Evolutionary conservation across 2,888 invertebrate species (phyloP), one percentile per base, ranked within the genome.

Genomic region (Eucera pruinosa): DNA sequence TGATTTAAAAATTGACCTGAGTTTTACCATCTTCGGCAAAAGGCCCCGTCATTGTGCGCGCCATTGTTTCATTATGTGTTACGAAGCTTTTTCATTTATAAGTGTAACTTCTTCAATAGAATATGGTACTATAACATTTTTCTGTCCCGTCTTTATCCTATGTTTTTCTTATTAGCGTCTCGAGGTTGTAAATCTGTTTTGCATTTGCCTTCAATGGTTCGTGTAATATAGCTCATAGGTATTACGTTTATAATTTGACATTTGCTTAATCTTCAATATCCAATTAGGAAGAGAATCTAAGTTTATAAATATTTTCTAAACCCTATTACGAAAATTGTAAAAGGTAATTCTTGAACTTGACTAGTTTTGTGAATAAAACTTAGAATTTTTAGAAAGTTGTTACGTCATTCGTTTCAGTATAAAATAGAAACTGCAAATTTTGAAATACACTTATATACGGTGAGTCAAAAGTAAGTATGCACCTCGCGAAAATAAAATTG

Each of bases 1-100:
- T 52, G 13, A 30, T 18, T 20, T n/a, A 9, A 39, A 52, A 58
- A 52, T 52, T 58, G 57, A 74, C 74, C 69, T 69, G 74, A 43
- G 52, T 25, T 18, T 30, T n/a, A 5, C 13, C 36, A 30, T 52
- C 45, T 9, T 23, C 13, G 39, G 58, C 47, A 65, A 61, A 75
- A 23, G 45, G 15, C 18, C 27, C 6, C 18, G n/a, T 39, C 54
- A 27, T 48, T 20, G 7, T 33, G 11, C 41, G 13, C 39, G 5
- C 50, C 7, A 52, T 50, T 61, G 39, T 66, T 23, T 23, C 41
- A 30, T n/a, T 27, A 43, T 11, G 30, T n/a, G 36, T 65, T 15
- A 6, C 27, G 27, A 55, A 66, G 15, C n/a, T 45, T 60, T 75
- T 65, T 33, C 41, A 45, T 15, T 9, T 25, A n/a, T n/a, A n/a